A percentile compares a stretch with the other conserved stretches of the same genome.
Conservation (phyloP, 2,113 vertebrate species). For the Albula glossodonta region DNA sequence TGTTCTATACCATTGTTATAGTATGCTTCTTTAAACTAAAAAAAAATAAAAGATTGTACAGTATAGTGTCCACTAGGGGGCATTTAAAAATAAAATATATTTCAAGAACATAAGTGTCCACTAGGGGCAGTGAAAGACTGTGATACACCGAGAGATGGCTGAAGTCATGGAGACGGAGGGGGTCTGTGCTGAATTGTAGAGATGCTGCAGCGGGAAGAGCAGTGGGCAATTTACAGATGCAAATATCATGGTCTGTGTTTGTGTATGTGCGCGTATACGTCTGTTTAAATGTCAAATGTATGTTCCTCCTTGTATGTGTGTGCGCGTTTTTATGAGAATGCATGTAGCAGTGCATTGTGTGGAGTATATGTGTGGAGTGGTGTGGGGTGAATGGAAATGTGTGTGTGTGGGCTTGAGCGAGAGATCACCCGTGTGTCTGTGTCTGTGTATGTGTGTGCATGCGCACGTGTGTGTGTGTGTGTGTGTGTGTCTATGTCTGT, state of each 20-base stretch:
- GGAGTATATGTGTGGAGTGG: no score
- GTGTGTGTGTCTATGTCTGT: constrained; percentile 21
- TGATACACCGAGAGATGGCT: not conserved
- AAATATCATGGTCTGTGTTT: no score
- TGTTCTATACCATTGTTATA: no score
- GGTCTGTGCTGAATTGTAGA: not conserved
- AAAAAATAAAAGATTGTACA: not conserved
- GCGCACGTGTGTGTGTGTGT: constrained; percentile 1
- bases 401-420: not conserved
- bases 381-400: no score
- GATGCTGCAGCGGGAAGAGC: not conserved
- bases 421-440: not conserved
- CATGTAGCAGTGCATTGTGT: no score
- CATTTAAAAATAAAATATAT: not conserved
- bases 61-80: not conserved
- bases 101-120: not conserved
- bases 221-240: no score
- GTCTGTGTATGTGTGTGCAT: constrained; percentile 2
- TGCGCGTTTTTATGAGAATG: no score
- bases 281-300: no score
- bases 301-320: no score
- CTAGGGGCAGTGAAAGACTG: not conserved
- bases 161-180: not conserved
- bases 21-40: not conserved
- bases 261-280: no score